Evolutionary conservation across 2,113 vertebrate species (phyloP).

Genomic region (Bolborhynchus lineola): DNA sequence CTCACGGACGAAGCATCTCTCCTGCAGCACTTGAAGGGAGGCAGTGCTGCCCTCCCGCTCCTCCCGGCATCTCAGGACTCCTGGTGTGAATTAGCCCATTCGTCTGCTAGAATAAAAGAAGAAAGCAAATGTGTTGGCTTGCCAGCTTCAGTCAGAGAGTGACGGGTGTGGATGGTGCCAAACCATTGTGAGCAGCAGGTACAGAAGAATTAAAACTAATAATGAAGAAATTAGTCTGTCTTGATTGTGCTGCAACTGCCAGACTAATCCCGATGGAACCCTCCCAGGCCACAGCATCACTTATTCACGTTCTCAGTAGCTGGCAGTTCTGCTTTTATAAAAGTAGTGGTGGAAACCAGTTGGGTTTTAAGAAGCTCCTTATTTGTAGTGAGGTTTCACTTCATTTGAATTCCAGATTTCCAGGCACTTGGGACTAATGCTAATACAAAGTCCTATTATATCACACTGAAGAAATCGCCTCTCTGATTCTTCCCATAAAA

Average conservation of each 20-base stretch:
- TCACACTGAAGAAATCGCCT: background rate
- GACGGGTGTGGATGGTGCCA: background rate
- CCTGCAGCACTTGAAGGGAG: background rate
- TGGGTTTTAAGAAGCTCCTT: background rate
- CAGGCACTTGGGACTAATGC: background rate
- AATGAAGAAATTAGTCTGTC: slow-evolving; percentile 7
- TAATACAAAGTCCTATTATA: background rate
- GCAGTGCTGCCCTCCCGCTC: background rate
- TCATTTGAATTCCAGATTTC: slow-evolving; percentile 14
- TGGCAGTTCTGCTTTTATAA: background rate
- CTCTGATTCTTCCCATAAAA: background rate
- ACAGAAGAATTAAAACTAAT: slow-evolving; percentile 14
- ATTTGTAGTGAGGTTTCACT: background rate
- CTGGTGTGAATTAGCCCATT: background rate
- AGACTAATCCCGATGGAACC: slow-evolving; percentile 11
- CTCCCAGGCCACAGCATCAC: slow-evolving; percentile 19
- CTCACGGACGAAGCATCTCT: background rate
- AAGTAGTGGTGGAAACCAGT: background rate
- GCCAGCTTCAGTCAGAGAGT: background rate
- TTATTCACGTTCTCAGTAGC: background rate
- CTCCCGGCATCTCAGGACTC: background rate
- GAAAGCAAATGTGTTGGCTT: background rate
- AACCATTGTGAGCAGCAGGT: slow-evolving; percentile 17
- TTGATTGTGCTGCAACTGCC: background rate
- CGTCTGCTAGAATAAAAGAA: background rate